A percentile compares a stretch with the other conserved stretches of the same genome.
Evolutionary conservation across 2,113 vertebrate genomes (phyloP).

Genomic region (Beaufortia kweichowensis): DNA sequence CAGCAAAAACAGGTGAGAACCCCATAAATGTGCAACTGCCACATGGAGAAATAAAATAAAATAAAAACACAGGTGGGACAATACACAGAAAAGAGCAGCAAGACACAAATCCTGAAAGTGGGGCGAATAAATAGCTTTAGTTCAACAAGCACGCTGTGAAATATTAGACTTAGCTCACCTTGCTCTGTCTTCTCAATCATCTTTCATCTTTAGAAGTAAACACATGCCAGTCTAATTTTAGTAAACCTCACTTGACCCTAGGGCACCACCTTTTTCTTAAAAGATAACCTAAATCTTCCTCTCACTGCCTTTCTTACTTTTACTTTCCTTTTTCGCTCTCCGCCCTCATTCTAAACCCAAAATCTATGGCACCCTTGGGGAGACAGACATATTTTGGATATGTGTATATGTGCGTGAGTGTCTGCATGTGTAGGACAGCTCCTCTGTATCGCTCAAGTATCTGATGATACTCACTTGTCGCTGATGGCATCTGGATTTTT

Average conservation of each 20-base stretch:
- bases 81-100: too few species aligned
- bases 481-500: conserved; percentile 72
- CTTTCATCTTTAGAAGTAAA: conserved; percentile 37
- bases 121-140: background rate
- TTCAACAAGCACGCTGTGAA: background rate
- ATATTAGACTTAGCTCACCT: background rate
- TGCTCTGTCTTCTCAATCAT: conserved; percentile 6
- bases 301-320: conserved; percentile 43
- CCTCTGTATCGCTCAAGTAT: conserved; percentile 58
- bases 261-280: conserved; percentile 44
- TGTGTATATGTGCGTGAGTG: conserved; percentile 45
- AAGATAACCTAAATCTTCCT: conserved; percentile 47
- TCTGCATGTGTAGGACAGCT: conserved; percentile 46
- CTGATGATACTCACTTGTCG: conserved; percentile 63
- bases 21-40: too few species aligned
- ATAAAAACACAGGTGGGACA: too few species aligned
- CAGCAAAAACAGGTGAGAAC: too few species aligned
- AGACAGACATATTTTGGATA: conserved; percentile 53
- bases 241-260: conserved; percentile 46
- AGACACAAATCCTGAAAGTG: too few species aligned
- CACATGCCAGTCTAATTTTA: conserved; percentile 43
- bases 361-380: conserved; percentile 59
- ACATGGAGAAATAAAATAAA: too few species aligned
- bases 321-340: conserved; percentile 27
- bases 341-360: conserved; percentile 62